Percentiles rank a stretch among this genome's conserved stretches.
These are phyloP conservation scores for Tupaia chinensis DNA, from an alignment of 2,113 vertebrate species.

Conservation along the genomic window DNA sequence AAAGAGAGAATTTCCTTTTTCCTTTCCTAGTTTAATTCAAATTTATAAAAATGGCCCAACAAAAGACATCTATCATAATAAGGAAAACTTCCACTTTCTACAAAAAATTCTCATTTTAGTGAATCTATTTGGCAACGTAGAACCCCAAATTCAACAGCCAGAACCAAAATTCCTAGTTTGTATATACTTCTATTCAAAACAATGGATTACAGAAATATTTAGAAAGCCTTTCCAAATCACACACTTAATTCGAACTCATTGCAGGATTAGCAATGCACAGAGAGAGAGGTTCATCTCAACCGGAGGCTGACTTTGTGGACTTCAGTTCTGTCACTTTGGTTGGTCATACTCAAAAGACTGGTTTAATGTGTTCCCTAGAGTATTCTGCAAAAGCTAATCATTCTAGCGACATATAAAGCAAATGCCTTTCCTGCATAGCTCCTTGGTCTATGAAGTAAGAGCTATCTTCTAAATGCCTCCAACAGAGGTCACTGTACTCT, in stretches of 20 bases:
- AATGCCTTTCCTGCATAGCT: neutral
- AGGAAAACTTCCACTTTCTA: neutral
- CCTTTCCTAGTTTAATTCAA: neutral
- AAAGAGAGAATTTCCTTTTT: neutral
- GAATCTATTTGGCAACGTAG: conserved; percentile 24
- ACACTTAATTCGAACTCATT: neutral
- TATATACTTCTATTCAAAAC: neutral
- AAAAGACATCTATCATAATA: neutral
- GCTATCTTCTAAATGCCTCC: conserved; percentile 21
- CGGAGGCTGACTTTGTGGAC: neutral
- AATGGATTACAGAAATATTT: neutral
- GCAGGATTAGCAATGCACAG: neutral
- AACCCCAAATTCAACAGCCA: neutral
- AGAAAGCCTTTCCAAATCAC: neutral
- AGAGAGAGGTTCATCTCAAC: neutral
- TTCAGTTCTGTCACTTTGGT: neutral
- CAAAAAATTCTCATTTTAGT: conserved; percentile 20
- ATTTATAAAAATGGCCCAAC: neutral
- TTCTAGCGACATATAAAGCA: conserved; percentile 25
- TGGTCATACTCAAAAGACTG: neutral
- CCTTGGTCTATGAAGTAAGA: neutral
- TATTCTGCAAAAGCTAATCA: conserved; percentile 2
- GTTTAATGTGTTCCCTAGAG: neutral
- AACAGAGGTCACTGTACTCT: neutral
- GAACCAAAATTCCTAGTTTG: conserved; percentile 7